phyloP scores from a whole-genome alignment of 1,140 invertebrate genomes.

The Cylas formicarius region DNA sequence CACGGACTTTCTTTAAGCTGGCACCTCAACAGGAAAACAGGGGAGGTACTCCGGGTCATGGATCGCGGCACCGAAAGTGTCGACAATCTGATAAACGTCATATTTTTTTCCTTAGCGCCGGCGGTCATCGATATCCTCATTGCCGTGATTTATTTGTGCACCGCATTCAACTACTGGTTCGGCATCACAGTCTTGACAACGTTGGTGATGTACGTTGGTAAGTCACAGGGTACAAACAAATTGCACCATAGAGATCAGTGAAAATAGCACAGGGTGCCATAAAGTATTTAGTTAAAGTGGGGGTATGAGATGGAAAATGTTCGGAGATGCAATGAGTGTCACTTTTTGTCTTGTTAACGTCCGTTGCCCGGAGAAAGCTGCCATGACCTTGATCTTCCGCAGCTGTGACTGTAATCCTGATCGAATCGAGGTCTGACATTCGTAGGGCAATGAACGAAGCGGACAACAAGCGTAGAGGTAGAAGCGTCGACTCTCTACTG shows the following conservation, averaged over 20 bases:
- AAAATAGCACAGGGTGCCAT: no score
- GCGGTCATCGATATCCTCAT: constrained; percentile 88
- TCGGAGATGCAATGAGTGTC: constrained; percentile 6
- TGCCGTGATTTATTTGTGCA: constrained; percentile 82
- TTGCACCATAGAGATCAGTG: background rate
- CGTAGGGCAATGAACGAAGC: constrained; percentile 85
- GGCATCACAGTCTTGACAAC: constrained; percentile 88
- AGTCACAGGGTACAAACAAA: constrained; percentile 37
- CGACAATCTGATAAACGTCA: constrained; percentile 83
- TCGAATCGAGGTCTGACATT: constrained; percentile 94
- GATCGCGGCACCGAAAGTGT: constrained; percentile 94
- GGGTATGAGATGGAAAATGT: no score
- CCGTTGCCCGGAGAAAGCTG: no score
- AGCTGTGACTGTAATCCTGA: constrained; percentile 79
- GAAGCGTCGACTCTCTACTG: constrained; percentile 89
- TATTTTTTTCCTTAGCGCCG: constrained; percentile 80
- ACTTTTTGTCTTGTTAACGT: no score
- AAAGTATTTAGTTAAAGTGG: no score
- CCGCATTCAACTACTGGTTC: constrained; percentile 85
- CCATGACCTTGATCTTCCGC: no score
- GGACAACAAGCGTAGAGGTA: constrained; percentile 84
- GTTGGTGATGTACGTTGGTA: constrained; percentile 87
- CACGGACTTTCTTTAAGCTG: constrained; percentile 79
- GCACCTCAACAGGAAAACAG: constrained; percentile 89
- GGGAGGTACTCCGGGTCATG: constrained; percentile 91